Evolutionary conservation across 2,797 vertebrate genomes (phyloP), one percentile per base, ranked within the genome.

Genomic region (Xyrichtys novacula): DNA sequence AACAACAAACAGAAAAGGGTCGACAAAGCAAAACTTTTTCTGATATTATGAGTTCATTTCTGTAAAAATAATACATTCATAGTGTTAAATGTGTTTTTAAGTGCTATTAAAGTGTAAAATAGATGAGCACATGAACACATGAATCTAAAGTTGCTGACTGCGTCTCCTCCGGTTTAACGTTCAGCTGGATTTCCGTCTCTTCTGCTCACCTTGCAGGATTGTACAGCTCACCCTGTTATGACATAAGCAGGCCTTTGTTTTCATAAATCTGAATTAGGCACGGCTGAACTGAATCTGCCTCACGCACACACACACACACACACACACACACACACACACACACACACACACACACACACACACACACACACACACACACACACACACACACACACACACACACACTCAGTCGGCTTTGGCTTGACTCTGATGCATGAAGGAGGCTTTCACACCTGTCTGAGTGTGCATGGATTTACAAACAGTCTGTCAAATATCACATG

Each of bases 171-270:
- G 62, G 55, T 82, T 86, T 70, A 74, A 64, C 66, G 48, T 57
- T 23, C 78, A 83, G 65, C 69, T 22, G 85, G 80, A 87, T 88
- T 89, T 87, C 63, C 49, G 74, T 47, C 74, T 70, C 76, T 85
- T 82, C 84, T 89, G 89, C 86, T 81, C 72, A 71, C 71, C 65
- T 69, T 84, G 88, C 87, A 88, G 59, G 80, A 87, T 79, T 85
- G 53, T 65, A 65, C 67, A 76, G 85, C 83, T 90, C 75, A 85
- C 65, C 53, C 65, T 61, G 65, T 74, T 84, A 72, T 89, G 84
- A 89, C 76, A 86, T 88, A 85, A 90, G 85, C 83, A 86, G 76
- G 83, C 74, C 72, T 89, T 87, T 89, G 85, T 89, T 89, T 85
- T 43, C 81, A 70, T 68, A 80, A 90, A 89, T 72, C 85, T 84